Conservation (phyloP, 2,888 invertebrate species). For the Deilephila elpenor region DNA sequence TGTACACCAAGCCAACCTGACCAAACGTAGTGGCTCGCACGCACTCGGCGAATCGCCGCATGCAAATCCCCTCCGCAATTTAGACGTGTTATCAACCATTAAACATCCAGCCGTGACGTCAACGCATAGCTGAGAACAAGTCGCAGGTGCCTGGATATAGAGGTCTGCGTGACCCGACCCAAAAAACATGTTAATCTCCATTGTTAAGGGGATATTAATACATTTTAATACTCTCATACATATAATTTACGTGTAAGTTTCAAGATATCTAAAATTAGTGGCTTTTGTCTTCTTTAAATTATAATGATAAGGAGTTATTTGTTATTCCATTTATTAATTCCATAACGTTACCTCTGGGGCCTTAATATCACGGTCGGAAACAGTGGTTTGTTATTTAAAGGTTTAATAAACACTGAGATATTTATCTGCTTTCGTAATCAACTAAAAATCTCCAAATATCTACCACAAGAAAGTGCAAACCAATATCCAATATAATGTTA, state of each 20-base stretch:
- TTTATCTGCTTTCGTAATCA: not conserved
- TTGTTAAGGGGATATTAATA: constrained; percentile 18
- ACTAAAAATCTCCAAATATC: not conserved
- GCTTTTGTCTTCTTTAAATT: not conserved
- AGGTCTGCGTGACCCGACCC: constrained; percentile 59
- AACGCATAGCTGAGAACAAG: constrained; percentile 71
- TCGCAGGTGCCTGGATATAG: constrained; percentile 70
- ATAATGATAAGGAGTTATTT: not conserved
- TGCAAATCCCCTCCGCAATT: constrained; percentile 62
- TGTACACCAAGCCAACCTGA: constrained; percentile 66
- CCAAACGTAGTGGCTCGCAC: constrained; percentile 63
- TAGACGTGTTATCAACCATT: constrained; percentile 61
- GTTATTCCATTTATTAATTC: not conserved
- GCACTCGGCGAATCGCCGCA: constrained; percentile 56
- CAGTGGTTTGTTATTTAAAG: too few species aligned
- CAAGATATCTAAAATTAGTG: not conserved
- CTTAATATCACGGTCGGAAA: too few species aligned
- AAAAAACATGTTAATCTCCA: constrained; percentile 42
- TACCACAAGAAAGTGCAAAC: too few species aligned
- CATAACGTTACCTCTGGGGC: too few species aligned
- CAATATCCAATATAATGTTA: too few species aligned
- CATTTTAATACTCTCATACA: not conserved
- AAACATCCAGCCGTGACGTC: constrained; percentile 72
- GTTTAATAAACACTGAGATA: too few species aligned
- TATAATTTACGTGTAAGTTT: not conserved